Percentiles rank a stretch among this genome's conserved stretches.
Evolutionary conservation across 1,140 invertebrate genomes (phyloP).

Genomic region (Papilio polytes): DNA sequence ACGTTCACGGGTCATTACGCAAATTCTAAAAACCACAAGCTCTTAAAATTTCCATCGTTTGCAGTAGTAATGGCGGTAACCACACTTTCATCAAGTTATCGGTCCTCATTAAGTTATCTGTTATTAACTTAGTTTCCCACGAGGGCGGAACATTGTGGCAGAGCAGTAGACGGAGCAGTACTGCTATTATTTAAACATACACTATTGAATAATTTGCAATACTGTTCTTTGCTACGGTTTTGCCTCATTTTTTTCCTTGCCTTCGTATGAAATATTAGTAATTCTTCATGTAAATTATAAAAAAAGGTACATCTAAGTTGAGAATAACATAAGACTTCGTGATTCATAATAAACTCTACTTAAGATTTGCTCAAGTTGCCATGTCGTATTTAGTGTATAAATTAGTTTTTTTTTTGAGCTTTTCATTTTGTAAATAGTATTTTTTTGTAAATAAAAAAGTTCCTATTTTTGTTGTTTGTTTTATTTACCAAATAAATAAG

Average conservation of each 20-base stretch:
- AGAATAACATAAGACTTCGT: conserved; percentile 11
- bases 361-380: conserved; percentile 78
- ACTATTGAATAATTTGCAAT: background rate
- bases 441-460: conserved; percentile 80
- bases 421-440: conserved; percentile 68
- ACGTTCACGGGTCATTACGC: background rate
- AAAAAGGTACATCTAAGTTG: background rate
- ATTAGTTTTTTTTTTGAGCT: conserved; percentile 51
- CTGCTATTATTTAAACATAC: background rate
- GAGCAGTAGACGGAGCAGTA: background rate
- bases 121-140: background rate
- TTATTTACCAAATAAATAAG: conserved; percentile 50
- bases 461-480: conserved; percentile 74
- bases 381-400: conserved; percentile 62
- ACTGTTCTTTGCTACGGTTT: background rate
- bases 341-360: conserved; percentile 60
- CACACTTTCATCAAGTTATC: conserved; percentile 13
- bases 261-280: background rate
- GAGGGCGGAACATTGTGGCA: background rate
- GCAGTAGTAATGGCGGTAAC: background rate
- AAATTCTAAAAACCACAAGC: background rate
- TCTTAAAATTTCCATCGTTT: background rate
- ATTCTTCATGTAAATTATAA: background rate
- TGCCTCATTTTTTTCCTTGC: background rate
- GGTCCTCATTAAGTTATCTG: background rate